Conservation (phyloP, 2,888 invertebrate genomes). For the Apeira syringaria region DNA sequence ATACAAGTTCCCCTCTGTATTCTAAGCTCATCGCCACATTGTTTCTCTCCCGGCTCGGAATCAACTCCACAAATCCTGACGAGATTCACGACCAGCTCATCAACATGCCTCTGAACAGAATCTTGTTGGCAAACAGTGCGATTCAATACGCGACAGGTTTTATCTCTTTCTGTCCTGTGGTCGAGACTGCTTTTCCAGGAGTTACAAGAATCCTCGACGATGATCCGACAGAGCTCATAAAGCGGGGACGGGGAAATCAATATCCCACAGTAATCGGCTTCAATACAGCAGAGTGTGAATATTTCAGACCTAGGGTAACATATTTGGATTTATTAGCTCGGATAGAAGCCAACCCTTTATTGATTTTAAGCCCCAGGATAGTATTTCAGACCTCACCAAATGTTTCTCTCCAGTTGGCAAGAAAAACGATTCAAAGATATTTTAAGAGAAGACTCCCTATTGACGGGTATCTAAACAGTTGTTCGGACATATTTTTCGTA, state of each 20-base stretch:
- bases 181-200: slow-evolving; percentile 29
- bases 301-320: slow-evolving; percentile 15
- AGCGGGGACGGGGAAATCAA: slow-evolving; percentile 31
- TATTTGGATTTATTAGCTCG: slow-evolving; percentile 16
- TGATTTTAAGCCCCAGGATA: slow-evolving; percentile 17
- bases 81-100: slow-evolving; percentile 28
- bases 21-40: slow-evolving; percentile 11
- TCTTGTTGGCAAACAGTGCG: slow-evolving; percentile 29
- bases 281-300: slow-evolving; percentile 32
- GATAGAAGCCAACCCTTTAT: slow-evolving; percentile 18
- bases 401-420: slow-evolving; percentile 12
- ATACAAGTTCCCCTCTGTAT: slow-evolving; percentile 12
- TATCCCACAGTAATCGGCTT: slow-evolving; percentile 37
- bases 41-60: slow-evolving; percentile 48
- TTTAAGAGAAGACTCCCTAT: slow-evolving; percentile 21
- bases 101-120: slow-evolving; percentile 25
- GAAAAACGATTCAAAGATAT: slow-evolving; percentile 18
- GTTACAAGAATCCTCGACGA: slow-evolving; percentile 36
- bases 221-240: slow-evolving; percentile 35
- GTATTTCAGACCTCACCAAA: slow-evolving; percentile 13
- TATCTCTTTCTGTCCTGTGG: slow-evolving; percentile 33
- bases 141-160: slow-evolving; percentile 27
- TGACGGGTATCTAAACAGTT: slow-evolving; percentile 20
- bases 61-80: slow-evolving; percentile 25
- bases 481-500: slow-evolving; percentile 27